Evolutionary conservation across 2,888 invertebrate genomes (phyloP), one percentile per base, ranked within the genome.

Genomic region (Brenthis ino): DNA sequence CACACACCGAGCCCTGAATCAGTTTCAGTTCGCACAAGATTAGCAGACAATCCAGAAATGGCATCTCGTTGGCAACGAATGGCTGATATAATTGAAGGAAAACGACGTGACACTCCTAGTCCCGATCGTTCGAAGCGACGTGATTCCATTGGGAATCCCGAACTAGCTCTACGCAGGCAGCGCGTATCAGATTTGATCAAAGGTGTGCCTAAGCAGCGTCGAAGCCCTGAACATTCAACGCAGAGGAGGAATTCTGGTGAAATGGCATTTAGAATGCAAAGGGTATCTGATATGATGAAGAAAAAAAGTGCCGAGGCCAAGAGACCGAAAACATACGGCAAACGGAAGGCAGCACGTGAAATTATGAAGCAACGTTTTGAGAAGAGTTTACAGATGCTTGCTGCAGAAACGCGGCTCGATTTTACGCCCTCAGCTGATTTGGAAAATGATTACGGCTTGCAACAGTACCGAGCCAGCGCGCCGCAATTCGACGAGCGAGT

Each of bases 361-460:
- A 95, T 96, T 79, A 95, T 95, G 88, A 95, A 95, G 79, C 97
- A 96, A 57, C 95, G 97, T 77, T 96, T 97, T 81, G 97, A 97
- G 86, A 97, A 97, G 88, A 97, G 97, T 84, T 94, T 97, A 89
- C 96, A 96, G 86, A 96, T 97, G 96, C 88, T 97, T 78, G 96
- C 96, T 79, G 95, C 96, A 3, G 97, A 97, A 84, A 95, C 95
- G 60, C 94, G 95, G 72, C 88, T 94, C 75, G 92, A 93, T 58
- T 82, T 87, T 53, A 91, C 93, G 64, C 94, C 94, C 61, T 94
- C 95, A 43, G 93, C 93, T 4, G 95, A 96, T 70, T 95, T 97
- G 81, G 96, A 97, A 88, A 96, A 97, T 89, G 97, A 97, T 89
- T 87, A 88, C 69, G 96, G 97, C 37, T 94, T 97, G 80, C 97